Percentiles rank a stretch among this genome's conserved stretches.
Conservation (phyloP, 2,797 vertebrate species). For the Phoeniculus purpureus region DNA sequence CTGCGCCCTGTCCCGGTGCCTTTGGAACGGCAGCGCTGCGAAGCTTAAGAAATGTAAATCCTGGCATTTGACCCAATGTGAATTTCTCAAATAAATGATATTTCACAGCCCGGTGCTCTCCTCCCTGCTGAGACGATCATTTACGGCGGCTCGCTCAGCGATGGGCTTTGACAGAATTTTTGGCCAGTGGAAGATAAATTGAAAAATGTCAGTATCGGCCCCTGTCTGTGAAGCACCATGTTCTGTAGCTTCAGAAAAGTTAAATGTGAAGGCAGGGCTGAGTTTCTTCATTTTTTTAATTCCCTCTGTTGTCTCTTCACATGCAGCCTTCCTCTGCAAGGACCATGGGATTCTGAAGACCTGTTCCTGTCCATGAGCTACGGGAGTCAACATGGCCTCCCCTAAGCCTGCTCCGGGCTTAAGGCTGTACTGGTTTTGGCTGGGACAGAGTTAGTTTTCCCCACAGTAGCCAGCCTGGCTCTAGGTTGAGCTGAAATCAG, state of each 20-base stretch:
- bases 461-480: neutral
- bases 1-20: neutral
- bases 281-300: neutral
- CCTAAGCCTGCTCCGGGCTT: neutral
- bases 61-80: constrained; percentile 17
- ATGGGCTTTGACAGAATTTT: constrained; percentile 33
- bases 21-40: neutral
- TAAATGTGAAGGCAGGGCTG: neutral
- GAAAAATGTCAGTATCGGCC: constrained; percentile 12
- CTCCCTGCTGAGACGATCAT: constrained; percentile 40
- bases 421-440: neutral
- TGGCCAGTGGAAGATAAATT: constrained; percentile 51
- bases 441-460: too few species aligned
- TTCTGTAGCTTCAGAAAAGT: neutral
- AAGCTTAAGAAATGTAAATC: constrained; percentile 69
- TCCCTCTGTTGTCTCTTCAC: neutral
- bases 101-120: constrained; percentile 60
- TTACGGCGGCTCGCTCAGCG: constrained; percentile 31
- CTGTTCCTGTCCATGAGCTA: neutral
- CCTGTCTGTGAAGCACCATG: constrained; percentile 17
- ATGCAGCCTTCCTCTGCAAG: neutral
- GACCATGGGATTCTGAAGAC: neutral
- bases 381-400: neutral
- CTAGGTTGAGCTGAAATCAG: neutral
- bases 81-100: constrained; percentile 50